A percentile compares a stretch with the other conserved stretches of the same genome.
These are phyloP conservation scores for Synergus japonicus DNA, from an alignment of 2,888 invertebrate species.

Conservation along the genomic window DNA sequence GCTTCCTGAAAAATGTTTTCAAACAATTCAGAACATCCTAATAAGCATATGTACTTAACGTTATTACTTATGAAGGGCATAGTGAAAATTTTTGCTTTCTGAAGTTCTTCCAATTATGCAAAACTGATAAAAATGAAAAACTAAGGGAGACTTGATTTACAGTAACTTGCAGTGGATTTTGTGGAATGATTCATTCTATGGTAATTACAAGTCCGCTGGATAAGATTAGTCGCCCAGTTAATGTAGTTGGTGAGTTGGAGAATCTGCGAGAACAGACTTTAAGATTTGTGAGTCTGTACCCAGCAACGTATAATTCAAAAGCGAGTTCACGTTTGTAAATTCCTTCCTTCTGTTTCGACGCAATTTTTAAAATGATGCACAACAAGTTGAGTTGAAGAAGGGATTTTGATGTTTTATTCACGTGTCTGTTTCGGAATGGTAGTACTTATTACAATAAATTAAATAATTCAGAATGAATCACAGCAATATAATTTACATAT, in stretches of 20 bases:
- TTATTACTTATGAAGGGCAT: no score
- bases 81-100: not conserved
- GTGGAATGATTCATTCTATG: conserved; percentile 26
- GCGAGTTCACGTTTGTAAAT: not conserved
- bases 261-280: not conserved
- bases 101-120: not conserved
- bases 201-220: not conserved
- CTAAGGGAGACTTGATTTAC: not conserved
- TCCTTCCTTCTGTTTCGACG: not conserved
- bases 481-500: not conserved
- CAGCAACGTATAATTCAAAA: conserved; percentile 21
- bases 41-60: no score
- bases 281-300: conserved; percentile 33
- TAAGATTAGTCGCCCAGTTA: conserved; percentile 8
- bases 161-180: not conserved
- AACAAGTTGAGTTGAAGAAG: no score
- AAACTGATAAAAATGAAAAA: not conserved
- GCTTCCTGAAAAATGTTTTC: no score
- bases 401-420: no score
- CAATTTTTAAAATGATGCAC: no score
- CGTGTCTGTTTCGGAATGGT: not conserved
- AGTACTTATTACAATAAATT: not conserved
- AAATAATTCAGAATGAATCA: not conserved
- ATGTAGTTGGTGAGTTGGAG: not conserved
- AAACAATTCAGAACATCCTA: no score